These are phyloP conservation scores for Actinemys pallida DNA, from an alignment of 2,113 vertebrate species.

Conservation along the genomic window DNA sequence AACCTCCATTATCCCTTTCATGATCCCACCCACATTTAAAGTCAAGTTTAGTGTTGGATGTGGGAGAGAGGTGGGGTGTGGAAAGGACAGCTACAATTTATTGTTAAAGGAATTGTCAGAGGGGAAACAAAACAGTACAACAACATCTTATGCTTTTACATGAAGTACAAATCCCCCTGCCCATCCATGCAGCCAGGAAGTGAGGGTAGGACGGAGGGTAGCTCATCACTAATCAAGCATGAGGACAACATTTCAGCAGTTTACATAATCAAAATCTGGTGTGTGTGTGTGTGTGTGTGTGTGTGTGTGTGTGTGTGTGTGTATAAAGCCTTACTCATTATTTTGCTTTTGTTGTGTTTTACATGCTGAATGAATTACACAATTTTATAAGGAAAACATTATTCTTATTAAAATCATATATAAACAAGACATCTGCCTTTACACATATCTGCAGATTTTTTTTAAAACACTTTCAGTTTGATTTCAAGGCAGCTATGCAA, in stretches of 20 bases:
- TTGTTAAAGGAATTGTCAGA: background rate
- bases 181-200: fast-evolving
- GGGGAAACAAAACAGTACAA: background rate
- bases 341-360: slow-evolving; percentile 42
- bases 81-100: background rate
- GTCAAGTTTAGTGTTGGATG: background rate
- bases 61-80: background rate
- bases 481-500: slow-evolving; percentile 28
- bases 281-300: background rate
- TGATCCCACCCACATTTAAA: background rate
- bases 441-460: slow-evolving; percentile 31
- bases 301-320: background rate
- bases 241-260: background rate
- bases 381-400: slow-evolving; percentile 50
- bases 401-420: slow-evolving; percentile 36
- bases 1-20: background rate
- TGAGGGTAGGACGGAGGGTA: background rate
- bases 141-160: fast-evolving
- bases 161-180: background rate
- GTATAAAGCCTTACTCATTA: background rate
- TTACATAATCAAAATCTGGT: background rate
- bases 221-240: background rate
- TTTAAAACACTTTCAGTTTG: background rate
- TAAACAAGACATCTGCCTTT: slow-evolving; percentile 53
- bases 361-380: slow-evolving; percentile 44